Conservation (phyloP, 1,140 invertebrate genomes). For the Drosophila virilis region DNA sequence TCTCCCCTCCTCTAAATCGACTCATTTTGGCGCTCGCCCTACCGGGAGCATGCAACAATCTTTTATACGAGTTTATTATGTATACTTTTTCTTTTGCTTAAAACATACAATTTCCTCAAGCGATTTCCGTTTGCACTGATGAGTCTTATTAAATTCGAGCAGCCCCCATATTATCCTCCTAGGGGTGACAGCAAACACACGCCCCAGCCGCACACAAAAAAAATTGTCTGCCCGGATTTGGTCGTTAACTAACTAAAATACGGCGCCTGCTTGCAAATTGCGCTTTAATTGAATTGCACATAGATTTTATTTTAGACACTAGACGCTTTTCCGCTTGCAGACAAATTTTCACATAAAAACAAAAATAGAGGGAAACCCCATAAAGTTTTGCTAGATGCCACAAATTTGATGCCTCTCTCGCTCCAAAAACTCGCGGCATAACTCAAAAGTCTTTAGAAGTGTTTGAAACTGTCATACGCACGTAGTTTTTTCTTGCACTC, state of each 20-base stretch:
- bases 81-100: conserved; percentile 79
- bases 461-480: conserved; percentile 77
- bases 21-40: conserved; percentile 1
- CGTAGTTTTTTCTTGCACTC: conserved; percentile 33
- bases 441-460: conserved; percentile 69
- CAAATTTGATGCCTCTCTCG: conserved; percentile 39
- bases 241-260: conserved; percentile 77
- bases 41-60: conserved; percentile 69
- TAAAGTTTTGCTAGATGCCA: conserved; percentile 33
- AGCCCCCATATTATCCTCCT: neutral
- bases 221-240: conserved; percentile 17
- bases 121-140: conserved; percentile 81
- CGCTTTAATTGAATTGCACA: conserved; percentile 80
- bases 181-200: neutral
- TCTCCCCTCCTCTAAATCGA: neutral
- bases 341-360: conserved; percentile 21
- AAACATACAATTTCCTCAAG: conserved; percentile 82
- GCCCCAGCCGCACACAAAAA: neutral
- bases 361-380: neutral
- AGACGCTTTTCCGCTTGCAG: neutral
- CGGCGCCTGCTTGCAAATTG: conserved; percentile 75
- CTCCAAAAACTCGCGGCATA: conserved; percentile 47
- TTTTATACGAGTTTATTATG: conserved; percentile 83
- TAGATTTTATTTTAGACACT: conserved; percentile 55
- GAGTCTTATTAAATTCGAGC: conserved; percentile 76